These are phyloP conservation scores for Oceanodroma tethys DNA, from an alignment of 2,113 vertebrate species.

Conservation along the genomic window DNA sequence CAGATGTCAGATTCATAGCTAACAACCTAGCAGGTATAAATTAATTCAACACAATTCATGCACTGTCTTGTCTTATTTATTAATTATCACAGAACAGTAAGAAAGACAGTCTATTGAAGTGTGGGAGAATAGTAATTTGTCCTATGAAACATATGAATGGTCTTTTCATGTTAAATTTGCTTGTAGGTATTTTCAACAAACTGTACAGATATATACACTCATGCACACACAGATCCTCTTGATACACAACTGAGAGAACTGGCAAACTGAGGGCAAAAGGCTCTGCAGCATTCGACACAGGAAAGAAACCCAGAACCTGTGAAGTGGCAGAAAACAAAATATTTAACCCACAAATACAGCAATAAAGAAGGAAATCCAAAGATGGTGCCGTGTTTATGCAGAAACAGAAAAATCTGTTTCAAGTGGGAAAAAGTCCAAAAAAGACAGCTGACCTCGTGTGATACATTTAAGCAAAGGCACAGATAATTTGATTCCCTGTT, in stretches of 20 bases:
- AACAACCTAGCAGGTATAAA: slow-evolving; percentile 25
- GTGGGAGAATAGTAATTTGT: background rate
- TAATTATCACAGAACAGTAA: slow-evolving; percentile 30
- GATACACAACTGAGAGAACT: background rate
- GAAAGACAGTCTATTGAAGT: slow-evolving; percentile 1
- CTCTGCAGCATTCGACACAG: background rate
- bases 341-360: background rate
- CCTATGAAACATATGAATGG: background rate
- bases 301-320: background rate
- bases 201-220: background rate
- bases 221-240: background rate
- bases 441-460: background rate
- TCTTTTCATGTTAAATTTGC: background rate
- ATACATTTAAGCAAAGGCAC: background rate
- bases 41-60: slow-evolving; percentile 24
- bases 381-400: fast-evolving
- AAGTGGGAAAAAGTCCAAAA: background rate
- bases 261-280: background rate
- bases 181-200: background rate
- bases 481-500: background rate
- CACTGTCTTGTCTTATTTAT: background rate
- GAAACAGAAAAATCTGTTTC: background rate
- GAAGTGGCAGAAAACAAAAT: background rate
- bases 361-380: background rate
- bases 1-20: background rate